Evolutionary conservation across 2,888 invertebrate species (phyloP).

Genomic region (Hyalella azteca): DNA sequence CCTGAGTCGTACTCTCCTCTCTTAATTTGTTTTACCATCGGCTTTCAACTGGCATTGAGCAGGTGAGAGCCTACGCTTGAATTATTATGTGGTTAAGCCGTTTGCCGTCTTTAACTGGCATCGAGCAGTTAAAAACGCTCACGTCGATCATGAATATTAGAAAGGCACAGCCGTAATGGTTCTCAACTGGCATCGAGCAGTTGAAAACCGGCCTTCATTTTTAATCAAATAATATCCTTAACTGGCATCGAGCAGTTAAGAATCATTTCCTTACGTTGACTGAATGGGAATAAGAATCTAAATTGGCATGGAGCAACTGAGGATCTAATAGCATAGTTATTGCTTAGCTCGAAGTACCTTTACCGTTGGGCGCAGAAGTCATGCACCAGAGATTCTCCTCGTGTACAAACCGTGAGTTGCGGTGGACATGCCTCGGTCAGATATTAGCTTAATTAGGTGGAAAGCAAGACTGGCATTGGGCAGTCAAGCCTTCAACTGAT

Average conservation of each 20-base stretch:
- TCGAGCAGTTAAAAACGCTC: conserved; percentile 10
- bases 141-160: neutral
- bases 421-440: neutral
- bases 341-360: neutral
- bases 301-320: conserved; percentile 29
- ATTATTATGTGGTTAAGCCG: neutral
- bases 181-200: conserved; percentile 9
- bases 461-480: conserved; percentile 25
- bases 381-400: neutral
- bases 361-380: neutral
- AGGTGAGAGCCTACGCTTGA: neutral
- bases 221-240: neutral
- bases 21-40: no score
- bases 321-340: neutral
- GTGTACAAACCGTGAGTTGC: conserved; percentile 17
- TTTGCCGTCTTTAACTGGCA: neutral
- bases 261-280: neutral
- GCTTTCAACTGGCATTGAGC: conserved; percentile 29
- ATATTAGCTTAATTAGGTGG: neutral
- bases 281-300: neutral
- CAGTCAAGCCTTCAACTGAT: neutral
- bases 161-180: neutral
- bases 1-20: no score
- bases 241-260: conserved; percentile 30
- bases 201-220: neutral